These are phyloP conservation scores for Drosophila colorata DNA, from an alignment of 2,888 invertebrate species.

Conservation along the genomic window DNA sequence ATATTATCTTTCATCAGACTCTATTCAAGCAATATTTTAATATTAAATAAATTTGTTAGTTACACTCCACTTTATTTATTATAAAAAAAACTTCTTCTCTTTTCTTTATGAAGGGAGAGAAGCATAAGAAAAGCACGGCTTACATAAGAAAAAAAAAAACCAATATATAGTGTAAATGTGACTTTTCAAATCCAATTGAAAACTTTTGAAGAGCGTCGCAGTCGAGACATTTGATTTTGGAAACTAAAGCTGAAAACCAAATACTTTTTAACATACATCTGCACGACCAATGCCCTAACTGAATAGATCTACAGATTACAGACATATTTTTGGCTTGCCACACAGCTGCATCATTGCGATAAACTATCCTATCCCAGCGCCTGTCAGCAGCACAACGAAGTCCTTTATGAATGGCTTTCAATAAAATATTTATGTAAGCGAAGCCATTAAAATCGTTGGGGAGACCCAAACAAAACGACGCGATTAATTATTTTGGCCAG, in stretches of 20 bases:
- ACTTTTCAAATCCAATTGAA: too few relatives aligned
- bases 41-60: too few relatives aligned
- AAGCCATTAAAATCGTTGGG: slow-evolving; percentile 52
- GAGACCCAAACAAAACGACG: slow-evolving; percentile 32
- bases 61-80: too few relatives aligned
- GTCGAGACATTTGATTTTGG: background rate
- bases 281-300: background rate
- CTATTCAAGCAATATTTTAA: too few relatives aligned
- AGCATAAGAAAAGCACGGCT: too few relatives aligned
- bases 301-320: background rate
- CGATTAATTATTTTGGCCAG: slow-evolving; percentile 41
- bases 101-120: too few relatives aligned
- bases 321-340: slow-evolving; percentile 4
- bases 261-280: background rate
- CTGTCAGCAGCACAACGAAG: slow-evolving; percentile 55
- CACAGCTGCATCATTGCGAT: slow-evolving; percentile 1
- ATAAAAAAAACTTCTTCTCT: too few relatives aligned
- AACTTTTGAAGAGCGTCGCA: too few relatives aligned
- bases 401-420: slow-evolving; percentile 74
- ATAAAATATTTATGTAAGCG: slow-evolving; percentile 74
- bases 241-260: background rate
- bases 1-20: too few relatives aligned
- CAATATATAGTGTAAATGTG: too few relatives aligned
- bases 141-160: too few relatives aligned
- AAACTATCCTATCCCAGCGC: slow-evolving; percentile 54